These are phyloP conservation scores for Apaloderma vittatum DNA, from an alignment of 2,113 vertebrate species.

Conservation along the genomic window DNA sequence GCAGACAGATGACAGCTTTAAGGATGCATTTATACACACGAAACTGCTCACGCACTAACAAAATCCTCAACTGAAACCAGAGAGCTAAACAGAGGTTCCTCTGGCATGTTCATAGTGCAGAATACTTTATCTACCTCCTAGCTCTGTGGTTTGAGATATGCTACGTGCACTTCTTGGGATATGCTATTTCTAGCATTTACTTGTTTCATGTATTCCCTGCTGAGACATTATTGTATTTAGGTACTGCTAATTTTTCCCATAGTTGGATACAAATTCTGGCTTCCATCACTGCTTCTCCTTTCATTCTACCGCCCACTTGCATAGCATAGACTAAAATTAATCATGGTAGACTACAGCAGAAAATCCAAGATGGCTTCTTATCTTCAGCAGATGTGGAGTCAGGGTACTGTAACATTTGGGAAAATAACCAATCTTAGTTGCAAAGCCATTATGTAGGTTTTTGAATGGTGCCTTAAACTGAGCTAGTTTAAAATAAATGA, in stretches of 20 bases:
- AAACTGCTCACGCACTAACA: neutral
- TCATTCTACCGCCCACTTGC: neutral
- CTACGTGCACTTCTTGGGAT: neutral
- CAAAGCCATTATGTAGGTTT: neutral
- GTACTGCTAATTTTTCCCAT: neutral
- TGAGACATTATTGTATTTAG: neutral
- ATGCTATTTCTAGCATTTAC: neutral
- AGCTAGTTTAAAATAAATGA: neutral
- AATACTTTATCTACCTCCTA: neutral
- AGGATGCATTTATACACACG: neutral
- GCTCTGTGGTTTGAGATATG: neutral
- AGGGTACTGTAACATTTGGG: neutral
- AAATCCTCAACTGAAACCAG: neutral
- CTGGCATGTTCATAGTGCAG: neutral
- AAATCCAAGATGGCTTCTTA: neutral
- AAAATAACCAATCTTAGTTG: neutral
- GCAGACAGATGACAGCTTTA: neutral
- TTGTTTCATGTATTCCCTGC: neutral
- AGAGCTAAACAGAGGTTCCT: neutral
- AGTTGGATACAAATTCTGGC: neutral
- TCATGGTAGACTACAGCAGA: conserved; percentile 5
- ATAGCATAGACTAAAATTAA: conserved; percentile 40
- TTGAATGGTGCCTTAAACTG: neutral
- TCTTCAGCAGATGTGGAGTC: neutral
- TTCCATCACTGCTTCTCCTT: conserved; percentile 9